phyloP scores from a whole-genome alignment of 2,113 vertebrate species.

The Chaetorhynchus papuensis region DNA sequence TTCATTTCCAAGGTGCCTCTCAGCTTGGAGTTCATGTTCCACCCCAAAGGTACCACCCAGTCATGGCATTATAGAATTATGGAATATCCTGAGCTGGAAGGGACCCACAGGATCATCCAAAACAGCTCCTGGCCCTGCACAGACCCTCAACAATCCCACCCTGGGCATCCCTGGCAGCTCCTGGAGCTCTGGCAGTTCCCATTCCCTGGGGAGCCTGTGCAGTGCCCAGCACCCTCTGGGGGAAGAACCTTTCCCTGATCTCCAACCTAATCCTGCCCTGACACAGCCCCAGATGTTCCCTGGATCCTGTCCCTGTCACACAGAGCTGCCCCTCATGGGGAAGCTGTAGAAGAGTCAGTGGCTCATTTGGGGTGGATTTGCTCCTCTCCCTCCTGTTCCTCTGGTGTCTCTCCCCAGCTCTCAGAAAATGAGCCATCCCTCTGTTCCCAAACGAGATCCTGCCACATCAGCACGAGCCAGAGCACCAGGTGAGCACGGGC shows the following conservation, averaged over 20 bases:
- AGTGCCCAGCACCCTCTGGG: background rate
- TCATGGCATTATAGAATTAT: fast-evolving
- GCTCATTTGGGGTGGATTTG: background rate
- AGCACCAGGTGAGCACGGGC: background rate
- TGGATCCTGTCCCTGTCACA: background rate
- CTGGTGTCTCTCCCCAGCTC: background rate
- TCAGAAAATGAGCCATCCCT: background rate
- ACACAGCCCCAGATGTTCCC: fast-evolving
- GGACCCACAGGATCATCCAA: background rate
- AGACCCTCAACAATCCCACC: background rate
- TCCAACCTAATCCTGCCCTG: fast-evolving
- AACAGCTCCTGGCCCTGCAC: background rate
- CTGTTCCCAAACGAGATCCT: fast-evolving
- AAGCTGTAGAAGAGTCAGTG: background rate
- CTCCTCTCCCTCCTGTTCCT: background rate
- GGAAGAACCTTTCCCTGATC: background rate
- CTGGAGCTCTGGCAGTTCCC: background rate
- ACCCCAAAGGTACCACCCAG: background rate
- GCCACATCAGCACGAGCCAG: fast-evolving
- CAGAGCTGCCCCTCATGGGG: background rate
- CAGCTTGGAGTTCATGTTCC: background rate
- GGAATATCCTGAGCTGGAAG: background rate
- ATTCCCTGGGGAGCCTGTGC: background rate
- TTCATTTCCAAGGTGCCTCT: background rate
- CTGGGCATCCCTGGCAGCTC: background rate